Evolutionary conservation across 2,888 invertebrate genomes (phyloP), one percentile per base, ranked within the genome.

Genomic region (Heteromurus nitidus): DNA sequence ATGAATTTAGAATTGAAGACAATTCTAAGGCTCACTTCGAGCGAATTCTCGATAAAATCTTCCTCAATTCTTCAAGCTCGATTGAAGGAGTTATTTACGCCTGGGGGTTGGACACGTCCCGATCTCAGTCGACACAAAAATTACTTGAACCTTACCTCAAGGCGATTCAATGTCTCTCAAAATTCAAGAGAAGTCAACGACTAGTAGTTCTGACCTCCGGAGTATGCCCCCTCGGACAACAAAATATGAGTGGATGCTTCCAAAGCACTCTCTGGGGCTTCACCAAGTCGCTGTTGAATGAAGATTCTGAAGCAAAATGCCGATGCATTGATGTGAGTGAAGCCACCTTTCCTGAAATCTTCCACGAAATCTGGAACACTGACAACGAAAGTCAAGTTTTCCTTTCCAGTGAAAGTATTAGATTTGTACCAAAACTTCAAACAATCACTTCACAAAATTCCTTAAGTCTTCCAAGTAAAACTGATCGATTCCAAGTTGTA

Each of bases 1-100:
- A 58, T 1, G 16, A 13, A 13, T 5, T 26, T 58, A 11, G 1
- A 58, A 16, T 16, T 16, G 24, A 58, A 26, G 58, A 26, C 1
- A 18, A 5, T n/a, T n/a, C n/a, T n/a, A n/a, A n/a, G n/a, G n/a
- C n/a, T n/a, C n/a, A n/a, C n/a, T n/a, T n/a, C n/a, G n/a, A n/a
- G n/a, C n/a, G n/a, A n/a, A n/a, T n/a, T n/a, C n/a, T n/a, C n/a
- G n/a, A n/a, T n/a, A n/a, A n/a, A n/a, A n/a, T n/a, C n/a, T n/a
- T n/a, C n/a, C n/a, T n/a, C n/a, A n/a, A n/a, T n/a, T n/a, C n/a
- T n/a, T n/a, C n/a, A 44, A 42, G 7, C 1, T 16, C 7, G 7
- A 13, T 69, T 0, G 69, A 69, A 53, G 69, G 69, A 1, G 36
- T 69, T 16, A 7, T 69, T 20, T 69, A 69, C n/a, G 9, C 18